phyloP scores from a whole-genome alignment of 1,140 invertebrate species.

The Eupeodes corollae region DNA sequence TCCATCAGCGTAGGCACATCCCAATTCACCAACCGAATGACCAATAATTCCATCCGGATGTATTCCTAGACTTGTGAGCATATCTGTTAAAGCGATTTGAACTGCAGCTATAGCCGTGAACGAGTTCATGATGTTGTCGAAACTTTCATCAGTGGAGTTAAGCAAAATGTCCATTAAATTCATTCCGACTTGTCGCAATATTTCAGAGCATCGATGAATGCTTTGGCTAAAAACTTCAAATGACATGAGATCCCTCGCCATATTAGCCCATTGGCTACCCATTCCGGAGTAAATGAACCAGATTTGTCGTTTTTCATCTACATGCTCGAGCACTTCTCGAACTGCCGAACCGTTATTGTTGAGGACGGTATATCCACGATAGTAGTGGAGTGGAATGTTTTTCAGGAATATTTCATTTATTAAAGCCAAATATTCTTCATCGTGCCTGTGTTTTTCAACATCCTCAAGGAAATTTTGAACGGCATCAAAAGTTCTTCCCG shows the following conservation, averaged over 20 bases:
- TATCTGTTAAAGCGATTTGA: constrained; percentile 84
- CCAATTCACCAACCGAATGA: constrained; percentile 87
- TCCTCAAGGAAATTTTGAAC: constrained; percentile 57
- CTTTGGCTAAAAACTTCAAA: constrained; percentile 69
- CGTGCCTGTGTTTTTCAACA: constrained; percentile 44
- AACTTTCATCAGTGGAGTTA: constrained; percentile 60
- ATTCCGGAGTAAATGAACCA: constrained; percentile 95
- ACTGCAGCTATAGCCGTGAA: constrained; percentile 91
- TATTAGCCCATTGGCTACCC: constrained; percentile 93
- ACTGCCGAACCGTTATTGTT: constrained; percentile 36
- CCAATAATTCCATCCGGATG: constrained; percentile 88
- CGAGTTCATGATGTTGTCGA: constrained; percentile 73
- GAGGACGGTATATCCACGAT: constrained; percentile 66
- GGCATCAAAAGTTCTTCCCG: constrained; percentile 75
- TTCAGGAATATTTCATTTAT: constrained; percentile 60
- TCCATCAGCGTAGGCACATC: constrained; percentile 94
- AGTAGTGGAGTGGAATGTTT: constrained; percentile 57
- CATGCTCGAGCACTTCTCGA: constrained; percentile 34
- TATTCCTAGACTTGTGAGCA: constrained; percentile 65
- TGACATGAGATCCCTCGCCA: constrained; percentile 74
- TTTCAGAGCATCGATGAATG: constrained; percentile 61
- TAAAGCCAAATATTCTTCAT: constrained; percentile 67
- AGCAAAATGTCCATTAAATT: constrained; percentile 73
- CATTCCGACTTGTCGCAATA: constrained; percentile 62
- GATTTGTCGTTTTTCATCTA: constrained; percentile 58